phyloP scores from a whole-genome alignment of 2,113 vertebrate species.

The Heterochromis multidens region DNA sequence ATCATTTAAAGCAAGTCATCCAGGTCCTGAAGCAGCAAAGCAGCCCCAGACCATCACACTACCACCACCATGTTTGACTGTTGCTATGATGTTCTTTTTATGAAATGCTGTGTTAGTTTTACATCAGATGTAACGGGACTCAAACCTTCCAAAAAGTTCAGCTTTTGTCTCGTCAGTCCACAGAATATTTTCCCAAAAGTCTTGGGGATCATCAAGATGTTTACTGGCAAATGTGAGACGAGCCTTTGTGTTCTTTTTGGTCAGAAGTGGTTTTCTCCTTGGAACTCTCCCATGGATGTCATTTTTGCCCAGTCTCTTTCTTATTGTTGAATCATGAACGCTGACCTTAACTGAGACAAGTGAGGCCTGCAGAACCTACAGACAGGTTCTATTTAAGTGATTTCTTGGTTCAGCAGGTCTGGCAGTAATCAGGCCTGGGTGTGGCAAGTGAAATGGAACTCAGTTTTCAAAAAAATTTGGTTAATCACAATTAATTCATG shows the following conservation, averaged over 20 bases:
- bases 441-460: neutral
- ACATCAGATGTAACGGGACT: neutral
- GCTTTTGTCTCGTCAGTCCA: neutral
- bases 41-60: neutral
- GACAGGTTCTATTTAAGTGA: neutral
- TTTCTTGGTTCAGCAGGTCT: neutral
- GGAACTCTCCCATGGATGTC: too few relatives aligned
- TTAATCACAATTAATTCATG: neutral
- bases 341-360: neutral
- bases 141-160: neutral
- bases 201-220: too few relatives aligned
- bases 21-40: neutral
- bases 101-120: neutral
- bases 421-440: neutral
- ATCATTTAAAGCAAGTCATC: too few relatives aligned
- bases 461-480: neutral
- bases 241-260: too few relatives aligned
- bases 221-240: too few relatives aligned
- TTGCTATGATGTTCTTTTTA: neutral
- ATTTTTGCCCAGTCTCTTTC: too few relatives aligned
- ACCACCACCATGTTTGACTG: neutral
- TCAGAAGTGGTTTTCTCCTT: too few relatives aligned
- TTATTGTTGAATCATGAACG: neutral
- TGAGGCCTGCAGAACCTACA: neutral
- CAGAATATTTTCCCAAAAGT: neutral